Base-by-base conservation (phyloP, 2,113 vertebrate species). In the Anhinga rufa region DNA sequence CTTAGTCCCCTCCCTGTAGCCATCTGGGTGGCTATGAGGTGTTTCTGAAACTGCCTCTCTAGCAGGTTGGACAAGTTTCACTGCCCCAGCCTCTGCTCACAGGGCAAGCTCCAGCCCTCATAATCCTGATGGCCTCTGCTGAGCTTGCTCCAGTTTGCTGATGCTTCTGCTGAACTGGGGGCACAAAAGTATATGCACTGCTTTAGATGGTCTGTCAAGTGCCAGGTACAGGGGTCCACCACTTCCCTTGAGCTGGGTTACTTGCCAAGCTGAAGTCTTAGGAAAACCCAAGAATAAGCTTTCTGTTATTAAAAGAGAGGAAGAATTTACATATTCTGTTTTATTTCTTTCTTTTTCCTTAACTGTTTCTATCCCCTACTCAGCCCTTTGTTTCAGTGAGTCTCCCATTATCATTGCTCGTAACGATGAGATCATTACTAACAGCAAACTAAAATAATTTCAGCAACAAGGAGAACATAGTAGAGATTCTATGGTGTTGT, bases 41-140 rank as follows among this genome's bases (percentile, higher is more conserved):
- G 29, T 24, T 44, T 36, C 48, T 0, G 0, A 36, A 64, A 25
- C 6, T 14, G 0, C 18, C 11, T 70, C 20, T 52, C 26, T 7
- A 25, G 11, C 12, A 81, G 17, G 10, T 4, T 36, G 54, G 29
- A 55, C 14, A 64, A 64, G 11, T 15, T 3, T 28, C 1, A 0
- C 15, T 38, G 32, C 32, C 19, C 29, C 64, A 65, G 12, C 9
- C 14, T 32, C 32, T 44, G 4, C 7, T 36, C 28, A 38, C 1
- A 3, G 65, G 17, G 14, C 38, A 65, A 2, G 0, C 29, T 81
- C 57, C 74, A 87, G 17, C 38, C 28, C 4, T 49, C 12, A 1
- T 17, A 40, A 32, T 44, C 14, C 44, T 32, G 19, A 20, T 51
- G 44, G 31, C 16, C 18, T 36, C 36, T 89, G 46, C 16, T 38